Conservation (phyloP, 2,797 vertebrate species). For the Enteromius unitaeniatus region DNA sequence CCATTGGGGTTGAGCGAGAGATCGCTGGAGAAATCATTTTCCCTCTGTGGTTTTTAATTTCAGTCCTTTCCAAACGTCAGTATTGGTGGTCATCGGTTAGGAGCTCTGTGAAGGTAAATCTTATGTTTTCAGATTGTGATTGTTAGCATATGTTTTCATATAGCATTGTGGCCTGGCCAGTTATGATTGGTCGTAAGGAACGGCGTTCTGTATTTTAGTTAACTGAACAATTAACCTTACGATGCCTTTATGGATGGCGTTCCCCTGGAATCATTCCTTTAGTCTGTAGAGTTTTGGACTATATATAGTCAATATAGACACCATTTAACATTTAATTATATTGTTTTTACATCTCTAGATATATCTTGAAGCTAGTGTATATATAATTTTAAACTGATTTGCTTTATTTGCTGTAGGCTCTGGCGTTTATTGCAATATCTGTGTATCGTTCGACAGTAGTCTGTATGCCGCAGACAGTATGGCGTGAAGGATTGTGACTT, state of each 20-base stretch:
- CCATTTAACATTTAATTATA: background rate
- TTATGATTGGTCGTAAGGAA: conserved; percentile 13
- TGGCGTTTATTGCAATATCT: background rate
- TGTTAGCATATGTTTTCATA: conserved; percentile 13
- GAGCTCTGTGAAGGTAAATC: conserved; percentile 74
- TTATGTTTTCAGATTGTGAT: conserved; percentile 49
- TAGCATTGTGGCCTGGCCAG: background rate
- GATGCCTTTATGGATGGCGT: conserved; percentile 3
- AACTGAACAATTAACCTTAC: background rate
- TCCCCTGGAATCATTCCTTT: conserved; percentile 16
- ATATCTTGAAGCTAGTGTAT: background rate
- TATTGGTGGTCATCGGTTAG: conserved; percentile 77
- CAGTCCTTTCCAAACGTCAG: conserved; percentile 78
- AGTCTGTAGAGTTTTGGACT: background rate
- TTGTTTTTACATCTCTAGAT: background rate
- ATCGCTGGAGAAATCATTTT: conserved; percentile 65
- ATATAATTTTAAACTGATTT: background rate
- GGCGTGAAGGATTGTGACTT: conserved; percentile 11
- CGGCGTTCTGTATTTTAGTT: conserved; percentile 8
- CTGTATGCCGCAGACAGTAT: conserved; percentile 14
- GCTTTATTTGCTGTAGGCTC: background rate
- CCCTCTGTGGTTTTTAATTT: conserved; percentile 74
- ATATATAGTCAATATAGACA: background rate
- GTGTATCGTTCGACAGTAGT: background rate
- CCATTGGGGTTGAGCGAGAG: conserved; percentile 63